These are phyloP conservation scores for Helicoverpa assulta DNA, from an alignment of 2,888 invertebrate species.

Conservation along the genomic window DNA sequence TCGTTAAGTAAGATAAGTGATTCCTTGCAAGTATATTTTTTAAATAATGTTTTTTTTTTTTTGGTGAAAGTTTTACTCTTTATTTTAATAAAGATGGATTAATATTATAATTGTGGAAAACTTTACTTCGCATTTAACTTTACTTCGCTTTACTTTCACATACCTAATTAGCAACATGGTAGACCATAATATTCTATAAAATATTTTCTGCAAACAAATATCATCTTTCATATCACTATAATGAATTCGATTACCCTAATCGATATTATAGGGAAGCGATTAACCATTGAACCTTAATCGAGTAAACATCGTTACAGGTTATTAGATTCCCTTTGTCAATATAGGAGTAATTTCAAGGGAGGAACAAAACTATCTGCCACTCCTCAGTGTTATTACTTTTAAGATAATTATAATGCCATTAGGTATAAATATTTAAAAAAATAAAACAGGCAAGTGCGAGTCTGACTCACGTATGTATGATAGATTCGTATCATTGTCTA, in stretches of 20 bases:
- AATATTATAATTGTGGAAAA: neutral
- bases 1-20: neutral
- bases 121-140: no score
- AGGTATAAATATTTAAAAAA: no score
- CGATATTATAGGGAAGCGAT: neutral
- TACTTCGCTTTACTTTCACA: no score
- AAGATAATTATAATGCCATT: neutral
- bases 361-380: neutral
- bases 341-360: conserved; percentile 10
- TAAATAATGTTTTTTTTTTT: neutral
- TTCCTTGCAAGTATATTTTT: neutral
- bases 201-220: neutral
- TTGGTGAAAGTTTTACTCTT: conserved; percentile 8
- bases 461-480: no score
- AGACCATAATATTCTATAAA: no score
- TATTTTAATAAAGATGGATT: conserved; percentile 13
- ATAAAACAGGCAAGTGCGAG: no score
- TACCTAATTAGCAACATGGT: no score
- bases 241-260: neutral
- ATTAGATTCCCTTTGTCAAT: neutral
- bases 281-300: conserved; percentile 17
- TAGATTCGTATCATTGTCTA: no score
- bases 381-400: neutral
- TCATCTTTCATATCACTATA: neutral
- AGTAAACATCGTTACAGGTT: conserved; percentile 28